A percentile compares a stretch with the other conserved stretches of the same genome.
Evolutionary conservation across 2,797 vertebrate species (phyloP).

Genomic region (Mus caroli): DNA sequence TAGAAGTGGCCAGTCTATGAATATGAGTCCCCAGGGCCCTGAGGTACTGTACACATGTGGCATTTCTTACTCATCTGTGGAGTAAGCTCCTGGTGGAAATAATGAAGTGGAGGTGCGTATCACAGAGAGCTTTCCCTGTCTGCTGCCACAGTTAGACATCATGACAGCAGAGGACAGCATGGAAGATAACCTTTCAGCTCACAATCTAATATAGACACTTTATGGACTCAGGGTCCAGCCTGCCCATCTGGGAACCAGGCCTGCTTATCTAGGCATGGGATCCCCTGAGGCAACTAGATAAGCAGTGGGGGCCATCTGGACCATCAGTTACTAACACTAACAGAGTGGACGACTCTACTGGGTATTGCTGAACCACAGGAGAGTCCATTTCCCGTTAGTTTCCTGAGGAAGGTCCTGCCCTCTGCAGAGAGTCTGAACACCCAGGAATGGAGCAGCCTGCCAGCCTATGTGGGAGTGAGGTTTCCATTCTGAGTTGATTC

Average conservation of each 20-base stretch:
- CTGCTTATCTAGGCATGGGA: rapidly evolving
- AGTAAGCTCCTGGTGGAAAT: not conserved
- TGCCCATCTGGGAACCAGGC: rapidly evolving
- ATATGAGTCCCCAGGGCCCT: not conserved
- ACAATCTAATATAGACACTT: rapidly evolving
- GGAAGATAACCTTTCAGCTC: not conserved
- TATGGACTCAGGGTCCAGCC: not conserved
- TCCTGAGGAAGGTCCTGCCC: constrained; percentile 24
- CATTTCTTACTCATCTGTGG: not conserved
- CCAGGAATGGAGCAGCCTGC: not conserved
- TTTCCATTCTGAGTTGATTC: not conserved
- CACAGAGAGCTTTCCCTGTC: not conserved
- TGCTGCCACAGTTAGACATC: rapidly evolving
- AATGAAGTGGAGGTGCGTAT: not conserved
- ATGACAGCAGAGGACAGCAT: rapidly evolving
- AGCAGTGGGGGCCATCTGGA: not conserved
- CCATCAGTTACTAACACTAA: not conserved
- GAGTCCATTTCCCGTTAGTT: not conserved
- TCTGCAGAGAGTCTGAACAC: not conserved
- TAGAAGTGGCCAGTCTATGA: not conserved
- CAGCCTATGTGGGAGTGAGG: not conserved
- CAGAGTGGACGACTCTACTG: no score
- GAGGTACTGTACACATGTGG: rapidly evolving
- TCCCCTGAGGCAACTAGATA: not conserved
- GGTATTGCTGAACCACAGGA: not conserved